Evolutionary conservation across 1,140 invertebrate species (phyloP).

Genomic region (Eubasilissa regina): DNA sequence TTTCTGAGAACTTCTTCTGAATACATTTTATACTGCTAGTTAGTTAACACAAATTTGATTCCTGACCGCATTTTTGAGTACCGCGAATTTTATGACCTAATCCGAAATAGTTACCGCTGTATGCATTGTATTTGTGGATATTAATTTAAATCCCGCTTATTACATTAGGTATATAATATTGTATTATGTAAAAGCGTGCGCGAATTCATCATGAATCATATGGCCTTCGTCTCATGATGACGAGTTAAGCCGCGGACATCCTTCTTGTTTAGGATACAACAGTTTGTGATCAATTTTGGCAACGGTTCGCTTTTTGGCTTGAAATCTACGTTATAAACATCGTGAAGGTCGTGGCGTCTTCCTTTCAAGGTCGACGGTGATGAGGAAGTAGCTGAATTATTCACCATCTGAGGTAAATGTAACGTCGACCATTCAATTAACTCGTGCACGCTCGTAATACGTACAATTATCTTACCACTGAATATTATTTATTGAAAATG

Average conservation of each 20-base stretch:
- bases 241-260: constrained; percentile 10
- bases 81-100: neutral
- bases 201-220: neutral
- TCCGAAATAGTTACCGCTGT: too few species aligned
- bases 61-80: constrained; percentile 1
- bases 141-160: too few species aligned
- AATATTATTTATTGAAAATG: too few species aligned
- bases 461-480: too few species aligned
- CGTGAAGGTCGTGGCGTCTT: neutral
- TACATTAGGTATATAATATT: too few species aligned
- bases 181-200: neutral
- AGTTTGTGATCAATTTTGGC: constrained; percentile 5
- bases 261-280: neutral
- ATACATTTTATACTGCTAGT: too few species aligned
- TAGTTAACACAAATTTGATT: neutral
- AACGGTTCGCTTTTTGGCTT: constrained; percentile 11
- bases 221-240: neutral
- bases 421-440: too few species aligned
- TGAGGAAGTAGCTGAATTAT: constrained; percentile 7
- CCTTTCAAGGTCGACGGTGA: neutral
- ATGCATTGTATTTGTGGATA: too few species aligned
- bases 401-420: neutral
- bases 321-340: neutral
- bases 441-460: too few species aligned
- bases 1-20: neutral